Evolutionary conservation across 2,888 invertebrate genomes (phyloP), one percentile per base, ranked within the genome.

Genomic region (Matsumyia berberina): DNA sequence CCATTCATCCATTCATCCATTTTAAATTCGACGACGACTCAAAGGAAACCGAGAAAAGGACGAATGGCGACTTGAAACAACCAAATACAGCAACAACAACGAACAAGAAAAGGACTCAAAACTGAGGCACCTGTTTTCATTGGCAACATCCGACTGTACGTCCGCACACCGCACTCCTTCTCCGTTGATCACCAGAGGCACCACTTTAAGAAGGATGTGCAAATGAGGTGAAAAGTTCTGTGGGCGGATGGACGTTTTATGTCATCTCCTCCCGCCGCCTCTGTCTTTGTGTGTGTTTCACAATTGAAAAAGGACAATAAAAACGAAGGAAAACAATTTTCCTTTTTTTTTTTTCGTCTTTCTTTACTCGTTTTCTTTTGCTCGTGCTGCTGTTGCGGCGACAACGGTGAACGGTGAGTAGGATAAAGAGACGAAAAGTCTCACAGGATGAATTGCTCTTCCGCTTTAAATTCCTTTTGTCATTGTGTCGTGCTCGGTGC

Each of bases 141-240:
- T 79, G 72, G 58, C 35, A 72, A 24, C 49, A 39, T 33, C 55
- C 51, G 39, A 15, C 15, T 29, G 57, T 33, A 39, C 11, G 33
- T 70, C 46, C n/a, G 53, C 35, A 42, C 35, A n/a, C 3, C 55
- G 4, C 19, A 15, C 57, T 17, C 9, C 8, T 0, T 5, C 44
- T 19, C 2, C 33, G 3, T 2, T 9, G n/a, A 15, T 39, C n/a
- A 39, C 44, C 31, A 37, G 39, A 12, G 67, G 46, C 37, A 55
- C 33, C 31, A 55, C 57, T 67, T 60, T 33, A 49, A 69, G 69
- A 39, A 57, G 53, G 58, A 69, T 62, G 80, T 74, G 69, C 74
- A 74, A 81, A 74, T 74, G 74, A 74, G 74, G 55, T 74, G 69
- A 69, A 74, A 74, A 74, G 62, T 69, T 57, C n/a, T 49, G 74